Conservation (phyloP, 2,888 invertebrate genomes). For the Lycia hirtaria region DNA sequence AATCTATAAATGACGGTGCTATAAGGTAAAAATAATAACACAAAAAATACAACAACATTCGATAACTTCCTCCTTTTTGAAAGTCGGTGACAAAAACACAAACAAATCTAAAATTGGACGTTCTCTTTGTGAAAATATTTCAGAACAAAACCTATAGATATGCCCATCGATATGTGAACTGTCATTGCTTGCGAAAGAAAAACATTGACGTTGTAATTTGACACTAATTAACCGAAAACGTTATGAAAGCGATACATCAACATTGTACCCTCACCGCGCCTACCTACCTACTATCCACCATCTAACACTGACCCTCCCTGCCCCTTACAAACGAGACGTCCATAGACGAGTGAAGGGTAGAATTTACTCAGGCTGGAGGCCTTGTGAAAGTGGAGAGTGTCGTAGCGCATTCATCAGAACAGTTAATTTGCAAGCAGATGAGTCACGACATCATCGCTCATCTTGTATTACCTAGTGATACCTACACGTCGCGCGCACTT, state of each 20-base stretch:
- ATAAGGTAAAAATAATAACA: too few relatives aligned
- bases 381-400: constrained; percentile 57
- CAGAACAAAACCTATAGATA: not conserved
- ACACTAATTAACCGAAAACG: constrained; percentile 78
- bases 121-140: not conserved
- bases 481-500: constrained; percentile 66
- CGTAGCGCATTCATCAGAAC: constrained; percentile 76
- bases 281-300: constrained; percentile 63
- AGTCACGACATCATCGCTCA: constrained; percentile 81
- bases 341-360: constrained; percentile 36
- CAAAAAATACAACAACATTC: too few relatives aligned
- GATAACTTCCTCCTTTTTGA: too few relatives aligned
- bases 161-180: constrained; percentile 7
- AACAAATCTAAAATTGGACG: not conserved
- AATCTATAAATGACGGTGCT: too few relatives aligned
- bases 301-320: constrained; percentile 46
- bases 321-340: constrained; percentile 37
- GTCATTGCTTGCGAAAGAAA: constrained; percentile 48
- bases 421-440: constrained; percentile 82
- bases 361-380: constrained; percentile 44
- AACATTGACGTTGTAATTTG: constrained; percentile 76
- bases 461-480: constrained; percentile 63
- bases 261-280: constrained; percentile 66
- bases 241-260: constrained; percentile 80
- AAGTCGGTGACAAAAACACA: not conserved